phyloP scores from a whole-genome alignment of 1,140 invertebrate genomes.

The Drosophila ficusphila region DNA sequence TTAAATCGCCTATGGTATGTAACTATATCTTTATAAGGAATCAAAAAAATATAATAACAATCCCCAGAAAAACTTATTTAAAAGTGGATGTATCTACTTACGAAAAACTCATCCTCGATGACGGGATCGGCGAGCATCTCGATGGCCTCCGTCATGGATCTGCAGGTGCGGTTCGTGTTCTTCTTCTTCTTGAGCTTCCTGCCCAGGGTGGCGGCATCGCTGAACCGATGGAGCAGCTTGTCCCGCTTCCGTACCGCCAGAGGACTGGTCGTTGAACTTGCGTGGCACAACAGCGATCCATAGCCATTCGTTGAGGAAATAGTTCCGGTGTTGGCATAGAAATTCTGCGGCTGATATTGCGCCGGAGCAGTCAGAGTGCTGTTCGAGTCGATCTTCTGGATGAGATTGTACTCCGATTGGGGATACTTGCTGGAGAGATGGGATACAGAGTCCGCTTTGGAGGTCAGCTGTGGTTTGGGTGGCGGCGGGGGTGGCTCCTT shows the following conservation, averaged over 20 bases:
- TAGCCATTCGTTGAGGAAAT: slow-evolving; percentile 74
- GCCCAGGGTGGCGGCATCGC: slow-evolving; percentile 83
- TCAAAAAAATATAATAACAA: no score
- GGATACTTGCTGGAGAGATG: slow-evolving; percentile 76
- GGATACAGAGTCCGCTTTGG: slow-evolving; percentile 52
- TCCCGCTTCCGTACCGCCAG: slow-evolving; percentile 77
- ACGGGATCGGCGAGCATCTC: slow-evolving; percentile 84
- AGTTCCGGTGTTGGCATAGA: slow-evolving; percentile 72
- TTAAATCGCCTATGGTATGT: no score
- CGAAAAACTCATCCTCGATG: slow-evolving; percentile 84
- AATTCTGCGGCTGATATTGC: slow-evolving; percentile 79
- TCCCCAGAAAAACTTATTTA: background rate
- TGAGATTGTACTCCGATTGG: slow-evolving; percentile 81
- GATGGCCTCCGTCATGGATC: slow-evolving; percentile 83
- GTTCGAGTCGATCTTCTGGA: slow-evolving; percentile 79
- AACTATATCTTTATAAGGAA: no score
- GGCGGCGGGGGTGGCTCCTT: slow-evolving; percentile 82
- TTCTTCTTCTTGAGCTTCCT: slow-evolving; percentile 82
- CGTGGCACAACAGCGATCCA: slow-evolving; percentile 76
- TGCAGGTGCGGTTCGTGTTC: slow-evolving; percentile 81
- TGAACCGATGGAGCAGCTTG: slow-evolving; percentile 81
- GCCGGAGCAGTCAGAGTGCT: slow-evolving; percentile 71
- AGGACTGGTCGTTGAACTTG: slow-evolving; percentile 74
- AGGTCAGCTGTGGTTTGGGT: slow-evolving; percentile 69
- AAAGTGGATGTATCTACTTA: slow-evolving; percentile 57